A percentile compares a stretch with the other conserved stretches of the same genome.
Evolutionary conservation across 2,113 vertebrate genomes (phyloP).

Genomic region (Equus przewalskii): DNA sequence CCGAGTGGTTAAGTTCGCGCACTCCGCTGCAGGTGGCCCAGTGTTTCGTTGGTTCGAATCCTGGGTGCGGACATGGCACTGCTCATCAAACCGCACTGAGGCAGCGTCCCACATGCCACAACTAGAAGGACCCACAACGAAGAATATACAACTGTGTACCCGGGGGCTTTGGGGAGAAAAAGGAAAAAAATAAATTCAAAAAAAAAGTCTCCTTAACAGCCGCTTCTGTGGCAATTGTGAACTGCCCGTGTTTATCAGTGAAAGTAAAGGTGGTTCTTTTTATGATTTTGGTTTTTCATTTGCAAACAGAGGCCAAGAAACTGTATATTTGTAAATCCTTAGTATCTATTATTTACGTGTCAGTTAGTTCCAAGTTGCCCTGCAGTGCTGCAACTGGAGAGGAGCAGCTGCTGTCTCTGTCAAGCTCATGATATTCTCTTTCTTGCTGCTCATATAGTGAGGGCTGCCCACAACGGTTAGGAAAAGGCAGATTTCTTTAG

Average conservation of each 20-base stretch:
- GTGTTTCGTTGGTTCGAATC: too few species aligned
- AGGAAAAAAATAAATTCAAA: too few species aligned
- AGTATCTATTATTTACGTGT: neutral
- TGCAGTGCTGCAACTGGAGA: neutral
- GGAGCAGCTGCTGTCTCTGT: neutral
- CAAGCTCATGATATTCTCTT: neutral
- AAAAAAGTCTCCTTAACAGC: neutral
- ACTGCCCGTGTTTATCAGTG: neutral
- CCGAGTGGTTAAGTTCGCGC: too few species aligned
- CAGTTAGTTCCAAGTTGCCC: neutral
- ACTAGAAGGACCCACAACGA: too few species aligned
- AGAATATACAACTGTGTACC: too few species aligned
- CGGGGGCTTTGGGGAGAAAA: too few species aligned
- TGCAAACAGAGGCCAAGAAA: neutral
- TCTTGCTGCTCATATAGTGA: neutral
- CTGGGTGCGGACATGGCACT: too few species aligned
- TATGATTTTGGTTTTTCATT: constrained; percentile 30
- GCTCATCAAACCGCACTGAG: too few species aligned
- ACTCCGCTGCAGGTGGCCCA: too few species aligned
- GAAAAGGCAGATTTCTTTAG: constrained; percentile 31
- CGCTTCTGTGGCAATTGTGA: constrained; percentile 10
- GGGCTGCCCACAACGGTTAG: neutral
- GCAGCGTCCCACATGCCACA: too few species aligned
- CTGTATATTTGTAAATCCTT: constrained; percentile 3
- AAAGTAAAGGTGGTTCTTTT: neutral